Percentiles rank a stretch among this genome's conserved stretches.
Conservation (phyloP, 2,888 invertebrate genomes). For the Mythimna impura region DNA sequence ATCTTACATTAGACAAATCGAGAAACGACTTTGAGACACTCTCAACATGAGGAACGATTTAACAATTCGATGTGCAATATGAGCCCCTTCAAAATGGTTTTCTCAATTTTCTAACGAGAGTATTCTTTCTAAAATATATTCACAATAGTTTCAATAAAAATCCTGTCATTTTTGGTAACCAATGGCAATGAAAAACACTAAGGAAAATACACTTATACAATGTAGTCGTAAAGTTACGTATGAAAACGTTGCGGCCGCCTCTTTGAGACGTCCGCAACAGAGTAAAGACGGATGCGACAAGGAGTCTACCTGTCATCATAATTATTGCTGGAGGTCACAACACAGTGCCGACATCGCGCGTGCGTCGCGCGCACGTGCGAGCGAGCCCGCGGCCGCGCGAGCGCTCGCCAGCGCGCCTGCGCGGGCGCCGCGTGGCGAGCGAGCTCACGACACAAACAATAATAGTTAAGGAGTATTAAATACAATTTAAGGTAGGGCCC, state of each 20-base stretch:
- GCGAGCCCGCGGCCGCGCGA: slow-evolving; percentile 11
- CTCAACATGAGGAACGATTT: slow-evolving; percentile 84
- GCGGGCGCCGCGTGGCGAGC: slow-evolving; percentile 54
- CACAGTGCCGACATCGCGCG: slow-evolving; percentile 63
- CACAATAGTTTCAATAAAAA: slow-evolving; percentile 88
- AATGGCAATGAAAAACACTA: slow-evolving; percentile 88
- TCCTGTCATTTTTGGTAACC: slow-evolving; percentile 91
- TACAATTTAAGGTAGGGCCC: slow-evolving; percentile 72
- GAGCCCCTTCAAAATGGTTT: slow-evolving; percentile 82
- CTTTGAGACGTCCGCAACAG: slow-evolving; percentile 81
- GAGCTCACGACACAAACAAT: slow-evolving; percentile 67
- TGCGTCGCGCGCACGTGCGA: slow-evolving; percentile 35
- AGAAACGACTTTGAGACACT: slow-evolving; percentile 85
- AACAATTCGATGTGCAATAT: slow-evolving; percentile 89
- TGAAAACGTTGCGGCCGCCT: slow-evolving; percentile 78
- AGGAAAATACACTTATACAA: slow-evolving; percentile 83
- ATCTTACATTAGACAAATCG: slow-evolving; percentile 86
- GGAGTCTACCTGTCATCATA: slow-evolving; percentile 72
- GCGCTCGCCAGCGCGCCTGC: slow-evolving; percentile 27
- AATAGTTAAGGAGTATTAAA: slow-evolving; percentile 70
- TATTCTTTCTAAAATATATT: slow-evolving; percentile 87
- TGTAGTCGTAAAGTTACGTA: slow-evolving; percentile 86
- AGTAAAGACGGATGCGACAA: slow-evolving; percentile 80
- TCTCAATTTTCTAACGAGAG: slow-evolving; percentile 85
- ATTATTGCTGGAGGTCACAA: slow-evolving; percentile 87